These are phyloP conservation scores for Catostylus mosaicus DNA, from an alignment of 30 jellyfish, hydroid and myxozoan species.

Conservation along the genomic window DNA sequence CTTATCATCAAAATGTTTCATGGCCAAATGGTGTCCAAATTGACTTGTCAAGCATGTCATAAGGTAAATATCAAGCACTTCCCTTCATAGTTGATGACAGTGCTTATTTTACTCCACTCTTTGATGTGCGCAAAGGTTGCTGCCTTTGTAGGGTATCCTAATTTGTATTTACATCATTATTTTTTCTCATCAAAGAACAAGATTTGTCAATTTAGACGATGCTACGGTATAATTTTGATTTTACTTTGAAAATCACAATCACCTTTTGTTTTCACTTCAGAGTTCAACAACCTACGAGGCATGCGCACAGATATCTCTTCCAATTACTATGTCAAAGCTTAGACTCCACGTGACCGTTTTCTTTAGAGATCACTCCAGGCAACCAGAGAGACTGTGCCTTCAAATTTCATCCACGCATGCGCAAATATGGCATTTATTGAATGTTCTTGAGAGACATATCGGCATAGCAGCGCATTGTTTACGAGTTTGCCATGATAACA, in stretches of 20 bases:
- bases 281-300: constrained; percentile 85
- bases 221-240: neutral
- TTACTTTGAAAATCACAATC: no score
- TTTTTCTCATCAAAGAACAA: no score
- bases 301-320: constrained; percentile 94
- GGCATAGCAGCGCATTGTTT: constrained; percentile 76
- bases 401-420: constrained; percentile 82
- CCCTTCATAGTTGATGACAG: neutral
- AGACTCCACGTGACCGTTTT: constrained; percentile 58
- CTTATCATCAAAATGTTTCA: constrained; percentile 86
- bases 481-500: constrained; percentile 58
- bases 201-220: no score
- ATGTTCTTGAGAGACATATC: constrained; percentile 60
- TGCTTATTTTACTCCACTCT: neutral
- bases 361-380: constrained; percentile 53
- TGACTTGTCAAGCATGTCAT: constrained; percentile 90
- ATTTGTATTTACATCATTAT: no score
- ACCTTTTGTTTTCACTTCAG: constrained; percentile 48
- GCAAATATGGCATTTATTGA: constrained; percentile 82
- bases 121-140: no score
- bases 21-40: constrained; percentile 94
- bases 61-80: constrained; percentile 77
- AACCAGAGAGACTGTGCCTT: constrained; percentile 60
- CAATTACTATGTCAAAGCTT: constrained; percentile 80
- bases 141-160: no score